Base-by-base conservation (phyloP, 1,140 invertebrate species). In the Laodelphax striatellus region DNA sequence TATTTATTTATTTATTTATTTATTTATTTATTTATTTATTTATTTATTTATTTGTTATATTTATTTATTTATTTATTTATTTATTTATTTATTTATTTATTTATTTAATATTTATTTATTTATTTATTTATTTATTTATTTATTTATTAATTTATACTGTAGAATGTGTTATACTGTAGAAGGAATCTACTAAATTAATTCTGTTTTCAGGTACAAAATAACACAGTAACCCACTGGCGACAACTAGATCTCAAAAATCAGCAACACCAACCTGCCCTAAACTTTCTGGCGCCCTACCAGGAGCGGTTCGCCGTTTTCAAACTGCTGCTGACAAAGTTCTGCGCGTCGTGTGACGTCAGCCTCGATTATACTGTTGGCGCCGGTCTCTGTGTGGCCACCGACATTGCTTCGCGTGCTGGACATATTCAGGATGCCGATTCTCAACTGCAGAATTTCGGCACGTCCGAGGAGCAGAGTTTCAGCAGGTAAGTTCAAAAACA, bases 241-340 rank as follows among this genome's bases (percentile, higher is more conserved):
- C 34, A 38, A 67, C 61, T 64, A n/a, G 17, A 24, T 17, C 44
- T 2, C 1, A 28, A 3, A 17, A 58, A 38, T n/a, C n/a, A n/a
- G n/a, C 52, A 64, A 64, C 62, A 57, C 69, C 67, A 62, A 72
- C 66, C 65, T 68, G 65, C 59, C 64, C 69, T 71, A 3, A 70
- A 85, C 69, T 81, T 80, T 42, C 64, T 82, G 1, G 71, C 70
- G 41, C 78, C 82, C 0, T 66, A 85, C 24, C 55, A 81, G 5
- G 74, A 82, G 58, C 76, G 83, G 62, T 85, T 81, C 68, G 75
- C 77, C 17, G 76, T 78, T 17, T 81, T 84, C 67, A 76, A 74
- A 54, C 61, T 71, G 10, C 55, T 83, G 10, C 67, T 81, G 19
- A 66, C 78, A 16, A 75, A 77, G 52, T 63, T 73, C 13, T 67